Evolutionary conservation across 1,140 invertebrate genomes (phyloP).

Genomic region (Diabrotica undecimpunctata): DNA sequence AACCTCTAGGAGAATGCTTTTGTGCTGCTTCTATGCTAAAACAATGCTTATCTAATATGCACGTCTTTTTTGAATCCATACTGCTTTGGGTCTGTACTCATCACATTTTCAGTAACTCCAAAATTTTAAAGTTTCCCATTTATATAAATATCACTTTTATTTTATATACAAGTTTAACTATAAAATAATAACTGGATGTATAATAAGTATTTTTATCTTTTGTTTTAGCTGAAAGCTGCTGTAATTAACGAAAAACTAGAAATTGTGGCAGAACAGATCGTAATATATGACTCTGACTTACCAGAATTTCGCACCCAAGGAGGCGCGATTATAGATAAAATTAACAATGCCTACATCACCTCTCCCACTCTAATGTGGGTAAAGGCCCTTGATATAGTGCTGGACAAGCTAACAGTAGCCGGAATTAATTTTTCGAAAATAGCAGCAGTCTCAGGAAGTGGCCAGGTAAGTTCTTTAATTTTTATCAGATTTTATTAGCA

Average conservation of each 20-base stretch:
- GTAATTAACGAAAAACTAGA: slow-evolving; percentile 73
- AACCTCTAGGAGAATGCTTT: too few relatives aligned
- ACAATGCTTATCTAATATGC: too few relatives aligned
- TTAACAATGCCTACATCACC: slow-evolving; percentile 60
- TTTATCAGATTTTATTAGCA: background rate
- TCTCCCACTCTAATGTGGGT: slow-evolving; percentile 91
- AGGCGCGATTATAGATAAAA: slow-evolving; percentile 67
- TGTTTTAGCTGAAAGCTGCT: slow-evolving; percentile 78
- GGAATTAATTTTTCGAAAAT: slow-evolving; percentile 82
- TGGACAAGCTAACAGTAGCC: slow-evolving; percentile 77
- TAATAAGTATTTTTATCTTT: background rate
- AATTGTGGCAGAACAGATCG: slow-evolving; percentile 72
- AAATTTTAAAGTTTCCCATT: too few relatives aligned
- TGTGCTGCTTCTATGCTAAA: too few relatives aligned
- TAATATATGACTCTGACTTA: slow-evolving; percentile 86
- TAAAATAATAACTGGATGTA: too few relatives aligned
- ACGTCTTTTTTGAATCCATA: too few relatives aligned
- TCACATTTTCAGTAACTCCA: too few relatives aligned
- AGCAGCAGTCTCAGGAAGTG: slow-evolving; percentile 81
- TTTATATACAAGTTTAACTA: too few relatives aligned
- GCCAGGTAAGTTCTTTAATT: slow-evolving; percentile 76
- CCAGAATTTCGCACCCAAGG: slow-evolving; percentile 85
- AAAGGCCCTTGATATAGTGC: slow-evolving; percentile 86
- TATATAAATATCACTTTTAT: too few relatives aligned
- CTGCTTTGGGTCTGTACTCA: too few relatives aligned